Evolutionary conservation across 2,888 invertebrate genomes (phyloP), one percentile per base, ranked within the genome.

Genomic region (Sminthurides aquaticus): DNA sequence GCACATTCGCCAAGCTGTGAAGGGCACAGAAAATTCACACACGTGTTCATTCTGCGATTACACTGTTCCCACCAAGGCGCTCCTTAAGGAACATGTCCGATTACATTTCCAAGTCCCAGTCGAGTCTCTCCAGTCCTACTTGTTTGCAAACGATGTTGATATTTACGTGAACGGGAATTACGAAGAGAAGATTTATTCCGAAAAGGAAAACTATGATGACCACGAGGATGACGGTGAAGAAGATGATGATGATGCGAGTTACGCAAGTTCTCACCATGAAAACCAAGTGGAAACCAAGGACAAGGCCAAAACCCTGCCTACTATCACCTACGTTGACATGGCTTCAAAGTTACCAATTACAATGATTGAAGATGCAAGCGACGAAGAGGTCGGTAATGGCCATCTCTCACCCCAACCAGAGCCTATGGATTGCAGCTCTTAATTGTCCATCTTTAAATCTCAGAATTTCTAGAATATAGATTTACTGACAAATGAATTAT

Each of bases 41-140:
- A 84, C 85, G 70, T 93, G 93, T 79, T 84, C 87, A 25, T 87
- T 88, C 77, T 93, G 93, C 78, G 90, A 91, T 79, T 88, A 89
- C 77, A 86, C 87, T 26, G 88, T 88, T 27, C 84, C 86, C 2
- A 88, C 89, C 75, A 85, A 85, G 65, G 85, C 87, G 75, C 85
- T 88, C 71, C 80, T 91, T 43, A 83, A 87, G 52, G 91, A 91
- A 75, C 93, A 93, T 78, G 82, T 86, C 49, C 87, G 88, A 76
- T 81, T 89, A 61, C 92, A 92, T 78, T 90, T 91, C 28, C 65
- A 65, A 20, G 60, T 55, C 22, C 61, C 60, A 18, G 43, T 20
- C 8, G 65, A 60, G 24, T 25, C 56, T 2, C 57, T 61, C 26
- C 49, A 65, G 8, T 61, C 60, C 1, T 65, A 61, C 57, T 59